Evolutionary conservation across 2,797 vertebrate species (phyloP).

Genomic region (Lacerta agilis): DNA sequence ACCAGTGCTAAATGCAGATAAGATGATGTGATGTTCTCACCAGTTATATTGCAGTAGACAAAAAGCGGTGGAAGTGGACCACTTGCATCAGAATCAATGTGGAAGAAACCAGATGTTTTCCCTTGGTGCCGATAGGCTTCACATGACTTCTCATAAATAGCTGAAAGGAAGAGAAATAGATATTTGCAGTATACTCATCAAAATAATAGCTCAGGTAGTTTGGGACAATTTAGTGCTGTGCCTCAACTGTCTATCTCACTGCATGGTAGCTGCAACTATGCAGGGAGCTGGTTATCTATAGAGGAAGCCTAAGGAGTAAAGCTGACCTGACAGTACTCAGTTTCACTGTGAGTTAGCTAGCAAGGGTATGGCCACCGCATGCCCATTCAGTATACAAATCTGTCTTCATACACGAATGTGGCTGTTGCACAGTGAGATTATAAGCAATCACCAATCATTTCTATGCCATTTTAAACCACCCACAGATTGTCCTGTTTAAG

Average conservation of each 20-base stretch:
- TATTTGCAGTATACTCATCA: neutral
- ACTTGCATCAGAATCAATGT: slow-evolving; percentile 81
- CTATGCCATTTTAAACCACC: neutral
- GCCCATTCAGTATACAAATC: neutral
- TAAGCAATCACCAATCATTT: neutral
- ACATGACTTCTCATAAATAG: slow-evolving; percentile 81
- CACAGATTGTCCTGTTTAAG: neutral
- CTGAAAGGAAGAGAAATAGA: slow-evolving; percentile 66
- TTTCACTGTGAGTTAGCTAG: neutral
- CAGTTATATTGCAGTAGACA: slow-evolving; percentile 83
- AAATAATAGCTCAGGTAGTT: neutral
- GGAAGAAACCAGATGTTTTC: slow-evolving; percentile 77
- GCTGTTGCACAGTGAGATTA: neutral
- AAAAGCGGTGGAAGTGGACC: slow-evolving; percentile 77
- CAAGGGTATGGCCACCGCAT: neutral
- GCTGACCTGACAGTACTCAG: neutral
- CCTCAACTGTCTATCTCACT: neutral
- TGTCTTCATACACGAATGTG: neutral
- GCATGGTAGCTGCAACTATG: neutral
- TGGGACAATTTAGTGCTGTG: neutral
- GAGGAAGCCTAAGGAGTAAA: neutral
- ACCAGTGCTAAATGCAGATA: neutral
- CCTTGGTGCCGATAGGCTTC: slow-evolving; percentile 82
- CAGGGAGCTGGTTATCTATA: neutral
- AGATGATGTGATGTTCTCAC: slow-evolving; percentile 60